phyloP scores from a whole-genome alignment of 2,888 invertebrate genomes.

The Galerucella calmariensis region DNA sequence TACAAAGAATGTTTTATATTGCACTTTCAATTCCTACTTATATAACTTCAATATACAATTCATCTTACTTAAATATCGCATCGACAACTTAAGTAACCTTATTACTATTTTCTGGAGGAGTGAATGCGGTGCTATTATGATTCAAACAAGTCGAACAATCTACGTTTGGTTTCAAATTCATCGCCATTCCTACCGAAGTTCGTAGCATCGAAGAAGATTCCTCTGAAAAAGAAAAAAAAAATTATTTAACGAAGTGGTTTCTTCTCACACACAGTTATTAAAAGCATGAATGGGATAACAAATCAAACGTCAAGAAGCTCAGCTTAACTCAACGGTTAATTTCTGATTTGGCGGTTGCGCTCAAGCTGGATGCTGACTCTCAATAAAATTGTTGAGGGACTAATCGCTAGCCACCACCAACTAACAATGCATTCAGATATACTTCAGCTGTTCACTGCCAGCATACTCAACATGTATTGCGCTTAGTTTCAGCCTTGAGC shows the following conservation, averaged over 20 bases:
- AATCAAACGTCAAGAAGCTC: too few species aligned
- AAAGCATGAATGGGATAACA: too few species aligned
- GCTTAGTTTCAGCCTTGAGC: too few species aligned
- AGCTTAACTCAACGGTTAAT: too few species aligned
- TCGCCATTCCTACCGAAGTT: constrained; percentile 49
- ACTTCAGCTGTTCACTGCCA: too few species aligned
- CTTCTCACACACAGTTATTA: too few species aligned
- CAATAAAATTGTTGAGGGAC: too few species aligned
- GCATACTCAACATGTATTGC: too few species aligned
- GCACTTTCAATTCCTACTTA: constrained; percentile 40
- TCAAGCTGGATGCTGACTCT: too few species aligned
- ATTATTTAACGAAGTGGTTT: not conserved
- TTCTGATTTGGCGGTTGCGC: too few species aligned
- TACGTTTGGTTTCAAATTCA: constrained; percentile 54
- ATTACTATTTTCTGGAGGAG: constrained; percentile 28
- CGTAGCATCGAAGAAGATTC: constrained; percentile 49
- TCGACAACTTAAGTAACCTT: constrained; percentile 33
- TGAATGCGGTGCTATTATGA: constrained; percentile 34
- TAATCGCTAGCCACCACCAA: too few species aligned
- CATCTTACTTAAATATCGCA: not conserved
- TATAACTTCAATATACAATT: constrained; percentile 24
- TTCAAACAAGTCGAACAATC: constrained; percentile 56
- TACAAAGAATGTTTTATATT: constrained; percentile 36
- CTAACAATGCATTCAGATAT: too few species aligned
- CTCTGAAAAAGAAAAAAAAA: constrained; percentile 50